Base-by-base conservation (phyloP, 2,797 vertebrate genomes). In the Hemibagrus guttatus region DNA sequence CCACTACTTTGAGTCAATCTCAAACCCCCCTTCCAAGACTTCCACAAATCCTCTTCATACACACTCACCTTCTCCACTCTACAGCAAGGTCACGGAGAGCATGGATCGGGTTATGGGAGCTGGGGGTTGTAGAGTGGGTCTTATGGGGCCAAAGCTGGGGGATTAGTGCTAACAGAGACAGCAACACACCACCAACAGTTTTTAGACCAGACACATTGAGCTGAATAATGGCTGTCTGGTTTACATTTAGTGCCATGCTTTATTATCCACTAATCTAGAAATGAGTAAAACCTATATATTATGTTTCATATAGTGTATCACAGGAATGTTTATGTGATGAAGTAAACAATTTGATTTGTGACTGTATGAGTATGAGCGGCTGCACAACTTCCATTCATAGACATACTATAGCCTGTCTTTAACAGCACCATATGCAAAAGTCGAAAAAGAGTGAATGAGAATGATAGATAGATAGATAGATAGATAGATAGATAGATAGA, bases 1-100 rank as follows among this genome's bases (percentile, higher is more conserved):
- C 28, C 78, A 88, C 74, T 88, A 83, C 78, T 85, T 81, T 83
- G 69, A 89, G 87, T 91, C 84, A 75, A 86, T 91, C 86, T 86
- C 81, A 84, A 87, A 42, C 4, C 46, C 46, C 46, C 46, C 46
- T 49, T 46, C 61, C 23, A 71, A 87, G 90, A 87, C 87, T 87
- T 85, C 39, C 46, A 56, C 66, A 90, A 91, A 91, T 90, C 90
- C 88, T 68, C 78, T 78, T 39, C 75, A 86, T 80, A 35, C 42
- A 31, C 84, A 61, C 84, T 88, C 85, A 88, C 90, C 88, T 88
- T 87, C 81, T 75, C 54, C 21, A 75, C 81, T 61, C 71, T 26
- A 52, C 86, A 79, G 66, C 87, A 87, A 91, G 89, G 90, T 91
- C 87, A 87, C 49, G 6, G 69, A 64, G 75, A 69, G 54, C 71